Conservation (phyloP, 2,888 invertebrate genomes). For the Eupsilia transversa region DNA sequence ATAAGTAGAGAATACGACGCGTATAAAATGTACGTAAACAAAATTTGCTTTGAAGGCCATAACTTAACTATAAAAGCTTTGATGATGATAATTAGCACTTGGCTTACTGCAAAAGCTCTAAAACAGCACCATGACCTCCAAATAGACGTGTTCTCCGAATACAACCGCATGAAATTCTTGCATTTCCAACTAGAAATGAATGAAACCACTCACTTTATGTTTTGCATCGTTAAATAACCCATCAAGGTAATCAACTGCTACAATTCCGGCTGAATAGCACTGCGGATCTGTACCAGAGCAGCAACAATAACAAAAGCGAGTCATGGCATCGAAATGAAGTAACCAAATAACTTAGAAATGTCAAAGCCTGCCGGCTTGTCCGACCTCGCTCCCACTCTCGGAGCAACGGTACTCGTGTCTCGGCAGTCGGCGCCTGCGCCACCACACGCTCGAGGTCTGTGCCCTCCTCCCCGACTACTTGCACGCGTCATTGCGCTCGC, state of each 20-base stretch:
- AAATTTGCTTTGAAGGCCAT: conserved; percentile 5
- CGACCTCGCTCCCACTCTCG: conserved; percentile 86
- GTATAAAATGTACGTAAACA: not conserved
- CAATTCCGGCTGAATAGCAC: conserved; percentile 51
- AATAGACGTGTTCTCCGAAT: conserved; percentile 16
- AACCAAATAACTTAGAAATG: conserved; percentile 87
- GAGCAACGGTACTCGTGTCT: conserved; percentile 85
- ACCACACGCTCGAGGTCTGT: conserved; percentile 84
- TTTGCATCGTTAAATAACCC: conserved; percentile 43
- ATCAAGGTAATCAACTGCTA: conserved; percentile 61
- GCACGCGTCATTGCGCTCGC: conserved; percentile 78
- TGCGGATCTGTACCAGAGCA: conserved; percentile 54
- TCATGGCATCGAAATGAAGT: conserved; percentile 78
- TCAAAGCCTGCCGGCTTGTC: conserved; percentile 80
- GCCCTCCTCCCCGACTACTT: conserved; percentile 79
- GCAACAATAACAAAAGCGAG: conserved; percentile 76
- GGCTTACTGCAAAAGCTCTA: conserved; percentile 8
- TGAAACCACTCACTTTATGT: conserved; percentile 54
- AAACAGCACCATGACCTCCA: conserved; percentile 39
- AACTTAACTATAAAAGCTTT: conserved; percentile 1
- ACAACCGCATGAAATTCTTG: conserved; percentile 30
- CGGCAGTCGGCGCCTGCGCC: conserved; percentile 80
- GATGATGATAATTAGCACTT: not conserved
- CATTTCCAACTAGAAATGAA: conserved; percentile 39
- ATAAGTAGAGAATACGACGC: not conserved